Evolutionary conservation across 2,113 vertebrate species (phyloP), one percentile per base, ranked within the genome.

Genomic region (Pseudorasbora parva): DNA sequence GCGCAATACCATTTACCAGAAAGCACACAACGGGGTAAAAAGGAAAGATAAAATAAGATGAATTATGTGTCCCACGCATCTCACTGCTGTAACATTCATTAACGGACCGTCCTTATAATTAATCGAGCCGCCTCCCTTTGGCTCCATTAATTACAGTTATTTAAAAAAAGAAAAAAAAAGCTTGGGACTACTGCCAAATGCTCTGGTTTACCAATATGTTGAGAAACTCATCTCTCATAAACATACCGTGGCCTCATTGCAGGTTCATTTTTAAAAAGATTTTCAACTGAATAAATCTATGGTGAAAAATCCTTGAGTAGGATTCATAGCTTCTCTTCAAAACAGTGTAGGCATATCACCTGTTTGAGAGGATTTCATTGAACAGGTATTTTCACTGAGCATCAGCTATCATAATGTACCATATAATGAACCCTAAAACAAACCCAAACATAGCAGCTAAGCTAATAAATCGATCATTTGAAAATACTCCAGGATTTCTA

Each of bases 1-100:
- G 60, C 49, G 33, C 23, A 84, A 72, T 78, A 79, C 41, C 12
- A 57, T 79, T 84, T 79, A 78, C 74, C 19, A 71, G 64, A 37
- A 60, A 33, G 37, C 41, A 43, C 30, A 76, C 71, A 76, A 60
- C 21, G 43, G 15, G 19, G 27, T 56, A 49, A 49, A 54, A 27
- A 30, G 37, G 43, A 3, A 71, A 62, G 80, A 78, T 64, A 49
- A 9, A 30, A 41, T 54, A 83, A 72, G 60, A 82, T 71, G 62
- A 81, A 51, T 64, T 81, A 62, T 33, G 25, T 25, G 37, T n/a
- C 47, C 51, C 30, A 62, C 64, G 30, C 10, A 30, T 76, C 57
- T 84, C 37, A 9, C 69, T 62, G 64, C 79, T 59, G 49, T 51
- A 79, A 54, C 15, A 79, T 12, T 77, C 17, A 66, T 57, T 68